These are phyloP conservation scores for Melanargia galathea DNA, from an alignment of 2,888 invertebrate genomes.

Conservation along the genomic window DNA sequence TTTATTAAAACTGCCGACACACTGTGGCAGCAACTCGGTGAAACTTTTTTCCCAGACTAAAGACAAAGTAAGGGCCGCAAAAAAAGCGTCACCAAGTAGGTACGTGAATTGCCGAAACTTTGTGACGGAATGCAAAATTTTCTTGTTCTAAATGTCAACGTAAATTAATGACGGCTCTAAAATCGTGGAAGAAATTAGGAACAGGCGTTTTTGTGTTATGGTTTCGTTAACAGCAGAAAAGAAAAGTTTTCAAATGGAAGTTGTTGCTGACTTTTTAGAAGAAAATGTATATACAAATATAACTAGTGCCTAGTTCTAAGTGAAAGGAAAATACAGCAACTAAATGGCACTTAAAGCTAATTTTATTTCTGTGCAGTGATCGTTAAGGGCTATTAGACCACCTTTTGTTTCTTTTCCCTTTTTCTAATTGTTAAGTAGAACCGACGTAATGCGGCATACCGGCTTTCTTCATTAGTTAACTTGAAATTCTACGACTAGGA, in stretches of 20 bases:
- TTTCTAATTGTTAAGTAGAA: conserved; percentile 73
- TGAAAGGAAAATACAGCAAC: conserved; percentile 12
- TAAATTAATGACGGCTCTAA: conserved; percentile 80
- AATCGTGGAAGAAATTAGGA: conserved; percentile 80
- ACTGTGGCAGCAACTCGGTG: background rate
- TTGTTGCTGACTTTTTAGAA: background rate
- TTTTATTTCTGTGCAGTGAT: conserved; percentile 22
- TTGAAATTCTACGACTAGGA: too few relatives aligned
- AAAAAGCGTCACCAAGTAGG: conserved; percentile 66
- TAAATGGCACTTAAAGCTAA: conserved; percentile 34
- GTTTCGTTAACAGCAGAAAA: conserved; percentile 71
- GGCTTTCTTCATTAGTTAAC: background rate
- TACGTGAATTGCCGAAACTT: conserved; percentile 78
- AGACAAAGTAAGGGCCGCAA: conserved; percentile 43
- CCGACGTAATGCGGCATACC: conserved; percentile 62
- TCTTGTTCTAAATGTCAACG: conserved; percentile 80
- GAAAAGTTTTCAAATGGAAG: conserved; percentile 29
- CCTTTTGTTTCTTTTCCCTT: conserved; percentile 57
- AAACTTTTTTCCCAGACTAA: conserved; percentile 14
- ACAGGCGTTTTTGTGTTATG: conserved; percentile 80
- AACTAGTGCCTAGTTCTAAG: background rate
- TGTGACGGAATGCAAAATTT: conserved; percentile 78
- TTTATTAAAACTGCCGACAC: conserved; percentile 10
- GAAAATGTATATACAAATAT: background rate
- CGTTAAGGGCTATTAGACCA: conserved; percentile 55